These are phyloP conservation scores for Deilephila porcellus DNA, from an alignment of 2,888 invertebrate genomes.

Conservation along the genomic window DNA sequence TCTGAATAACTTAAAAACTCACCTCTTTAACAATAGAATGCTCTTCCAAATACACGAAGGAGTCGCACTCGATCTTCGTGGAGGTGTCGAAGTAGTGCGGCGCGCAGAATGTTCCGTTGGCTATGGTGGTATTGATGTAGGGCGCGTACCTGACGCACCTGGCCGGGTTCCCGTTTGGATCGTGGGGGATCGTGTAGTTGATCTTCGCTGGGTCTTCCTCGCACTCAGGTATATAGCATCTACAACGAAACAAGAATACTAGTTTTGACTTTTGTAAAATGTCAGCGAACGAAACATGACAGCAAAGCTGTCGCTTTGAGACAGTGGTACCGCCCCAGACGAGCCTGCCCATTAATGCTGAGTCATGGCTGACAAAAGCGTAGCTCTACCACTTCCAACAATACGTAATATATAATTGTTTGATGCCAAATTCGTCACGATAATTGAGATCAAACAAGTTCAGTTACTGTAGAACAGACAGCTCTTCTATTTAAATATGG, in stretches of 20 bases:
- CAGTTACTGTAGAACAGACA: no score
- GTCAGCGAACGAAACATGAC: no score
- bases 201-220: conserved; percentile 54
- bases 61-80: conserved; percentile 66
- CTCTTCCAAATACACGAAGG: conserved; percentile 71
- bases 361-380: no score
- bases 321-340: no score
- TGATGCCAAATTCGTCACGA: no score
- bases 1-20: conserved; percentile 35
- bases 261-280: no score
- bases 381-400: no score
- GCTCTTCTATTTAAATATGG: no score
- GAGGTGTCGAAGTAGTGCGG: conserved; percentile 70
- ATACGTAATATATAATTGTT: no score
- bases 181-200: conserved; percentile 73
- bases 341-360: no score
- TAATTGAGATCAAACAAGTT: no score
- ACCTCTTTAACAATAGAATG: conserved; percentile 81
- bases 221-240: conserved; percentile 77
- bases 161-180: conserved; percentile 60
- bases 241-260: conserved; percentile 47
- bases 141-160: conserved; percentile 73
- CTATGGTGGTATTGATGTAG: conserved; percentile 52
- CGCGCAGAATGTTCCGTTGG: conserved; percentile 60
- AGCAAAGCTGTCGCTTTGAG: no score